Evolutionary conservation across 2,888 invertebrate genomes (phyloP), one percentile per base, ranked within the genome.

Genomic region (Pelosia muscerda): DNA sequence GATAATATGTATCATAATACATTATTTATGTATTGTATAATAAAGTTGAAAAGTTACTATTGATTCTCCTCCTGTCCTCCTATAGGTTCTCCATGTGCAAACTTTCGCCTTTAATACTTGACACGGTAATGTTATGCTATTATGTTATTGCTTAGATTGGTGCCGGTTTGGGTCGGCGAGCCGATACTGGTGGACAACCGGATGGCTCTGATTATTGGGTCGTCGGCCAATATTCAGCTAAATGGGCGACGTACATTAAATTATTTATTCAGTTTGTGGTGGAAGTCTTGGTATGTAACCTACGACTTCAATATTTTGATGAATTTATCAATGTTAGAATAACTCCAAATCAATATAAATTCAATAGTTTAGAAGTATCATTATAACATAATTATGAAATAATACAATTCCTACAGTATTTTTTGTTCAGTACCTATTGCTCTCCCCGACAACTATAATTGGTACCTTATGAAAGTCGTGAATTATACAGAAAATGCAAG

Each of bases 151-250:
- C 77, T 77, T 71, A 76, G 77, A 75, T 75, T 74, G 67, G 63
- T 82, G 86, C 89, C 81, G 83, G 88, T 88, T 86, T 75, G 49
- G 73, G 76, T 72, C 72, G 74, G 72, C 73, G 69, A 74, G 71
- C 71, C 70, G 81, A 77, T 75, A 72, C 81, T 76, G 75, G 77
- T 76, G 68, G 73, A 74, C 69, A 72, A 79, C 87, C 90, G 91
- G 89, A 90, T 88, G 87, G 73, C 75, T 77, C 73, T 82, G 82
- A 90, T 91, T 89, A 89, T 88, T 83, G 83, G 82, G 77, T 83
- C 84, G 80, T 76, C 84, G 83, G 84, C 84, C 82, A 82, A 86
- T 87, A 87, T 84, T 84, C 79, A 76, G 81, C 82, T 82, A 83
- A 81, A 77, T 78, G 74, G 75, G 73, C 79, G 74, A 66, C 76